phyloP scores from a whole-genome alignment of 2,888 invertebrate species.

The Muschampia staudingeri region DNA sequence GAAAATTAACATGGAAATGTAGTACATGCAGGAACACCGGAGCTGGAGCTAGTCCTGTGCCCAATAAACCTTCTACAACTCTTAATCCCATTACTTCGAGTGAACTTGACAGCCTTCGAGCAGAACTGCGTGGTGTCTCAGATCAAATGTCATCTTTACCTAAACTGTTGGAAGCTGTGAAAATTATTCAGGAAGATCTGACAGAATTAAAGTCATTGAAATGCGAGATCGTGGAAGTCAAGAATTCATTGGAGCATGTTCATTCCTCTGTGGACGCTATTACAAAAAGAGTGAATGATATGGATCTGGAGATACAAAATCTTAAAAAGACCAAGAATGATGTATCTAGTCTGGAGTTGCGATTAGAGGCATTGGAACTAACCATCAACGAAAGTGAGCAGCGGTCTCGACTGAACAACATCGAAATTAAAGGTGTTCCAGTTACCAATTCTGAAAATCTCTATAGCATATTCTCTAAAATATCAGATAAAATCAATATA shows the following conservation, averaged over 20 bases:
- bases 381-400: neutral
- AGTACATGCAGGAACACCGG: neutral
- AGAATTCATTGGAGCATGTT: neutral
- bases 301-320: neutral
- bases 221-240: neutral
- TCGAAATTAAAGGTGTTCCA: slow-evolving; percentile 20
- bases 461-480: neutral
- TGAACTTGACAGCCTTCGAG: neutral
- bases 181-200: neutral
- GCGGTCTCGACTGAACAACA: slow-evolving; percentile 7
- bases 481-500: neutral
- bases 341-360: neutral
- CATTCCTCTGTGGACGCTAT: neutral
- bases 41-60: neutral
- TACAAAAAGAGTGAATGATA: neutral
- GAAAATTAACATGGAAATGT: slow-evolving; percentile 2
- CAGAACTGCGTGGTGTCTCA: neutral
- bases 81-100: neutral
- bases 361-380: neutral
- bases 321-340: neutral
- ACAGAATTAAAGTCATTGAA: neutral
- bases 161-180: neutral
- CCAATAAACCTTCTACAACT: neutral
- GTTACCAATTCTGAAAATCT: neutral
- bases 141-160: neutral